A percentile compares a stretch with the other conserved stretches of the same genome.
phyloP scores from a whole-genome alignment of 2,888 invertebrate genomes.

The Chelonus formosanus region DNA sequence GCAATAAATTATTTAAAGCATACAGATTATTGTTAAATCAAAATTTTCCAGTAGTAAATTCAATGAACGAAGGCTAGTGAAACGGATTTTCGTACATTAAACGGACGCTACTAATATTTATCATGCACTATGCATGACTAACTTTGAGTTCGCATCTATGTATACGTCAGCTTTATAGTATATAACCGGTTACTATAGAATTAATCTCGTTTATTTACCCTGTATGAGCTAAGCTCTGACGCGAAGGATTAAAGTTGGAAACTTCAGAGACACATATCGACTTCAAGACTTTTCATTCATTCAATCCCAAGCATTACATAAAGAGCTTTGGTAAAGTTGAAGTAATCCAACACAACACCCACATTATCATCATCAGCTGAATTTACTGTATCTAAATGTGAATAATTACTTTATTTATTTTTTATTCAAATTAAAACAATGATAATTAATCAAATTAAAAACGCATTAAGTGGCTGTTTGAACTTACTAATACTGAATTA shows the following conservation, averaged over 20 bases:
- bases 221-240: conserved; percentile 33
- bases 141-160: conserved; percentile 2
- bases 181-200: conserved; percentile 26
- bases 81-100: conserved; percentile 30
- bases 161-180: conserved; percentile 25
- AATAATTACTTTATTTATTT: no score
- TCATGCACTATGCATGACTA: conserved; percentile 16
- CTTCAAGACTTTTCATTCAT: not conserved
- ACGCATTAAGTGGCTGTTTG: no score
- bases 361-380: not conserved
- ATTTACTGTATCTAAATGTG: no score
- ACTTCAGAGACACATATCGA: conserved; percentile 32
- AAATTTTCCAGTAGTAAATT: no score
- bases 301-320: no score
- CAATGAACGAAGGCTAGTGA: conserved; percentile 27
- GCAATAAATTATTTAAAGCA: no score
- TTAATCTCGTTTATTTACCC: conserved; percentile 37
- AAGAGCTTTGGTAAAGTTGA: no score
- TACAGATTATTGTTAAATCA: no score
- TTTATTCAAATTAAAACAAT: no score
- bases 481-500: no score
- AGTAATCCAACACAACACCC: not conserved
- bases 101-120: conserved; percentile 30
- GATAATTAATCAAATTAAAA: no score
- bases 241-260: conserved; percentile 33